A percentile compares a stretch with the other conserved stretches of the same genome.
Conservation (phyloP, 2,113 vertebrate genomes). For the cattle (Bos taurus) region DNA sequence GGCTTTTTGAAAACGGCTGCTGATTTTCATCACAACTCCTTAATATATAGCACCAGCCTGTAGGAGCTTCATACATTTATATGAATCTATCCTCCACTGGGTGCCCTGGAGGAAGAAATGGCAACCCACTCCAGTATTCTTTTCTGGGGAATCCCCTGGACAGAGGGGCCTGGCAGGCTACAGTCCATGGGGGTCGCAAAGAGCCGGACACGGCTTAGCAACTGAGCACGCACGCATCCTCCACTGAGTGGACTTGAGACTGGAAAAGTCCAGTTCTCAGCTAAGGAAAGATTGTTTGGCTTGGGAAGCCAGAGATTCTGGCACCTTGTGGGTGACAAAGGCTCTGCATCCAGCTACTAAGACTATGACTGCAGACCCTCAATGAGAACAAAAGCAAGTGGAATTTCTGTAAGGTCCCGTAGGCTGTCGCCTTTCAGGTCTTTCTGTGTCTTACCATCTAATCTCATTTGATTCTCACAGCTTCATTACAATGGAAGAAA, state of each 20-base stretch:
- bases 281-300: neutral
- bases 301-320: neutral
- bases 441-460: neutral
- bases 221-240: fast-evolving
- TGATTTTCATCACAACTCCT: neutral
- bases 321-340: neutral
- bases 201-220: neutral
- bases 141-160: neutral
- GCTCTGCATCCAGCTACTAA: neutral
- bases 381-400: neutral
- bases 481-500: conserved; percentile 45
- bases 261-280: neutral
- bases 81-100: neutral
- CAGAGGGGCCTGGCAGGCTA: neutral
- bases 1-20: neutral
- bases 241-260: neutral
- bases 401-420: neutral
- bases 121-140: neutral
- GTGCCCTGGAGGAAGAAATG: neutral
- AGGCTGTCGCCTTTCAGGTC: neutral
- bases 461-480: conserved; percentile 30
- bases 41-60: neutral
- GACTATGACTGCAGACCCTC: neutral
- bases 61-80: neutral
- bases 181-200: neutral